Evolutionary conservation across 2,888 invertebrate species (phyloP), one percentile per base, ranked within the genome.

Genomic region (Malthinus flaveolus): DNA sequence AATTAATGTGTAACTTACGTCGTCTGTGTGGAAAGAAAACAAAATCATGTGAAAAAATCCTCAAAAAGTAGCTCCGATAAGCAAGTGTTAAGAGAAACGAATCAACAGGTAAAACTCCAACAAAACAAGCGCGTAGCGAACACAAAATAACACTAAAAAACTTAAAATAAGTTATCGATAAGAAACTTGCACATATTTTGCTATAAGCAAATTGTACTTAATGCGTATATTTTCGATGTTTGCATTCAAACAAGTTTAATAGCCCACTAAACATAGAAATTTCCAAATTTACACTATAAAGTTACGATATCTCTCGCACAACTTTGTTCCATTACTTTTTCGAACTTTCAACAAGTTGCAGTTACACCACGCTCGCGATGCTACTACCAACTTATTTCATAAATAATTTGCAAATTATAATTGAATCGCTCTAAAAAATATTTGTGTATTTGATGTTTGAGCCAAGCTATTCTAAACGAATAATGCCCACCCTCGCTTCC

Each of bases 401-500:
- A 49, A 45, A 56, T 34, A 48, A 52, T 56, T 59, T 56, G 32
- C 47, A 39, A 51, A 49, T 58, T 53, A 39, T 52, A 59, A 56
- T 61, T 57, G 48, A 61, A 57, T 37, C 55, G 60, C 39, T 39
- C 56, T 42, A 61, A 53, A 52, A 61, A 56, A 47, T 46, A 57
- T 53, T 57, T 42, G 37, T 51, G 51, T 56, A 56, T 52, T 58
- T 59, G 55, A 49, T 59, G 55, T 56, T 34, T 45, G 52, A 49
- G 60, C 56, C 74, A 73, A 72, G 74, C 73, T 74, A 75, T 73
- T 73, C 73, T 71, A 70, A 72, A 73, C 75, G 65, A 71, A 54
- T 48, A 48, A 52, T 71, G 75, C 76, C 76, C 76, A 77, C 78
- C 78, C 77, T 76, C 78, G 71, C 77, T 74, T 73, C 70, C 45